These are phyloP conservation scores for Saccostrea cuccullata DNA, from an alignment of 1,140 invertebrate species.

Conservation along the genomic window DNA sequence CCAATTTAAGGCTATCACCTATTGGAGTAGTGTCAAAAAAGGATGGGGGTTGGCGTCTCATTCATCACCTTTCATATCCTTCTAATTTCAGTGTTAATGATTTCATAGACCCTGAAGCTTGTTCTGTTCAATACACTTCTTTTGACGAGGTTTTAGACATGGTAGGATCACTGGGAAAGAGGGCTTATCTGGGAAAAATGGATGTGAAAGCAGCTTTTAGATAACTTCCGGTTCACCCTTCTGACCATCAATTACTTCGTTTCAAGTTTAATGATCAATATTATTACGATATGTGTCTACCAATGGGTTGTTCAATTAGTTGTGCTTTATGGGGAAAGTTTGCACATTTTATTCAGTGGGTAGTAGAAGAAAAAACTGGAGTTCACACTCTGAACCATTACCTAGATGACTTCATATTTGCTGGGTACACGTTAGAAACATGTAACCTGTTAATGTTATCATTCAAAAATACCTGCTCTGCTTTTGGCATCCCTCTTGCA, in stretches of 20 bases:
- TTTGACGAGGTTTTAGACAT: neutral
- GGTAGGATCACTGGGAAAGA: neutral
- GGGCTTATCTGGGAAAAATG: no score
- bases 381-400: neutral
- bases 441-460: no score
- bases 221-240: no score
- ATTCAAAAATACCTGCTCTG: no score
- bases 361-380: constrained; percentile 16
- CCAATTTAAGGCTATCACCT: constrained; percentile 42
- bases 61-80: constrained; percentile 55
- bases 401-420: neutral
- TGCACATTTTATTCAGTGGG: neutral
- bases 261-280: no score
- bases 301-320: no score
- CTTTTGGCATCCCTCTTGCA: neutral
- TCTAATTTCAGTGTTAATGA: constrained; percentile 40
- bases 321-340: no score
- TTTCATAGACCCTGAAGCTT: constrained; percentile 32
- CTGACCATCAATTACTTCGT: no score
- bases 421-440: neutral
- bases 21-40: constrained; percentile 52
- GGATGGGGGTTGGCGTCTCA: constrained; percentile 48
- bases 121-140: neutral
- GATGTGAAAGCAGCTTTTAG: no score
- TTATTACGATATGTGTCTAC: neutral